Evolutionary conservation across 1,140 invertebrate species (phyloP), one percentile per base, ranked within the genome.

Genomic region (Nautilus pompilius): DNA sequence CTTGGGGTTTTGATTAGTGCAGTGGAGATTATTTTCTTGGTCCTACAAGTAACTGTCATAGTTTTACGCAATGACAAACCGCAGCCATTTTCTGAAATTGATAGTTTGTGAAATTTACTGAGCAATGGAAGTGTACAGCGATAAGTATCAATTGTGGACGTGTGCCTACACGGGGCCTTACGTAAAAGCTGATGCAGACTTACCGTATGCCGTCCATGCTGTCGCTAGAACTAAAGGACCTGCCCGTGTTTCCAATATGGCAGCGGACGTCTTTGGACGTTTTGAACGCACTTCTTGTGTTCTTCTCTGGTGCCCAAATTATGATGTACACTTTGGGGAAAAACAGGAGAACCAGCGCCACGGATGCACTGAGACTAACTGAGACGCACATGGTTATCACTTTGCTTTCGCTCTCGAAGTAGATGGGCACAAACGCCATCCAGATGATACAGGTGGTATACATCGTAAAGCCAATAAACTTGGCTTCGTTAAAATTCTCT

Each of bases 391-490:
- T 85, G 3, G 89, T 89, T 46, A 90, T 86, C 24, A 89, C 86
- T 83, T 77, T 90, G 57, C 87, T 86, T 62, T 90, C 87, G 57
- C 89, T 90, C 3, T 91, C 91, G 69, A 89, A 91, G 79, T 92
- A 93, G 63, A 93, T 91, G 2, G 91, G 90, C 8, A 93, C 85
- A 80, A 94, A 94, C n/a, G 92, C 92, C 26, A 91, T 83, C 92
- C 92, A 94, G 63, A 93, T 91, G 17, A 94, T 90, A 67, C 91
- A 90, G 0, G 92, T 94, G 0, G 91, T 91, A 77, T 93, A 94
- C 90, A 92, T 93, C 10, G 89, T 89, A 72, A 90, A 90, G 36
- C 89, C 80, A 54, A 82, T 82, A 61, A 82, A 83, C 66, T 82
- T 82, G 24, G 80, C 80, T 65, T 82, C 80, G 81, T 93, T 94